These are phyloP conservation scores for Serrognathus titanus DNA, from an alignment of 2,888 invertebrate species.

Conservation along the genomic window DNA sequence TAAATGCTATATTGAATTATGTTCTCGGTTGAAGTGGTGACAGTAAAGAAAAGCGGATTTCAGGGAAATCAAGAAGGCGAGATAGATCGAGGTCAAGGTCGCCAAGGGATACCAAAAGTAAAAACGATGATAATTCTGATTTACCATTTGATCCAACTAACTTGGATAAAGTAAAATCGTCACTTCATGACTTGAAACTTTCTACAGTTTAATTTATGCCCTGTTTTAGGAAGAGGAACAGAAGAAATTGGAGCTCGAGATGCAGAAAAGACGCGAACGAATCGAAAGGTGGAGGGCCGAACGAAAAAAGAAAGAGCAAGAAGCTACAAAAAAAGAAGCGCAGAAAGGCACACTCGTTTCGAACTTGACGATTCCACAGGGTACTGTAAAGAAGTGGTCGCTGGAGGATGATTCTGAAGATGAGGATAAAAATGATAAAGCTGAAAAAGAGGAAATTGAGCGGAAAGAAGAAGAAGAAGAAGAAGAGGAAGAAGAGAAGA, in stretches of 20 bases:
- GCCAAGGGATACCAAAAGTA: slow-evolving; percentile 44
- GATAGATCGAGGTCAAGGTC: slow-evolving; percentile 42
- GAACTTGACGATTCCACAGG: slow-evolving; percentile 46
- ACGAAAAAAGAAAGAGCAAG: slow-evolving; percentile 81
- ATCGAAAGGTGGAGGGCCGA: slow-evolving; percentile 96
- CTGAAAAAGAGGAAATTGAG: slow-evolving; percentile 33
- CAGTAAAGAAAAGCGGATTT: slow-evolving; percentile 60
- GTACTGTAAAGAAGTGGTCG: slow-evolving; percentile 82
- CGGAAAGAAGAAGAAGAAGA: slow-evolving; percentile 20
- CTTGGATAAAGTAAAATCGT: slow-evolving; percentile 64
- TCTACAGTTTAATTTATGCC: neutral
- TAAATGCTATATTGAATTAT: slow-evolving; percentile 23
- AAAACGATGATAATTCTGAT: slow-evolving; percentile 54
- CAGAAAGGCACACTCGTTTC: slow-evolving; percentile 59
- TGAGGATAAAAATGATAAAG: slow-evolving; percentile 58
- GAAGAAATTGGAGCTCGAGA: slow-evolving; percentile 85
- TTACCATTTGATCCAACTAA: slow-evolving; percentile 70
- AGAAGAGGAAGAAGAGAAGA: slow-evolving; percentile 26
- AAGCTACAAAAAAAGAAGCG: slow-evolving; percentile 73
- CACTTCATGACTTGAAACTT: neutral
- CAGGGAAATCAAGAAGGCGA: slow-evolving; percentile 53
- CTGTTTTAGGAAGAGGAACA: slow-evolving; percentile 77
- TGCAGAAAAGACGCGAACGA: slow-evolving; percentile 92
- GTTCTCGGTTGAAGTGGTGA: slow-evolving; percentile 55
- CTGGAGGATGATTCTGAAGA: slow-evolving; percentile 95